These are phyloP conservation scores for Ophion slaviceki DNA, from an alignment of 2,888 invertebrate species.

Conservation along the genomic window DNA sequence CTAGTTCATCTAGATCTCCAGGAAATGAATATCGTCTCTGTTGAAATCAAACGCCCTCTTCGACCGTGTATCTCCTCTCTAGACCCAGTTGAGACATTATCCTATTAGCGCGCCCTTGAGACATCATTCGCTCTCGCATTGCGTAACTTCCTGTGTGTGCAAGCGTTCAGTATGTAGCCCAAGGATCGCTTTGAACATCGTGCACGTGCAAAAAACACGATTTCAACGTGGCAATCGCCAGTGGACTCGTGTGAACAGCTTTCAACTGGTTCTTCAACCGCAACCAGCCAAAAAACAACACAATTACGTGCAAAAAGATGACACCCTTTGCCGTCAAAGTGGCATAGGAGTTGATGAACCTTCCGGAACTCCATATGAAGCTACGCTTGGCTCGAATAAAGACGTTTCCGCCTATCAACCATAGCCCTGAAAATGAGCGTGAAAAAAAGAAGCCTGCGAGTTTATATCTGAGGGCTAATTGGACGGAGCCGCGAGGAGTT, in stretches of 20 bases:
- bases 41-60: constrained; percentile 26
- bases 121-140: constrained; percentile 15
- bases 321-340: constrained; percentile 1
- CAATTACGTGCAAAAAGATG: neutral
- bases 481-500: constrained; percentile 42
- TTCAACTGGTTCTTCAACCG: constrained; percentile 7
- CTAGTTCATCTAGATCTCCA: neutral
- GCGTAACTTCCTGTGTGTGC: constrained; percentile 21
- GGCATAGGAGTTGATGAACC: constrained; percentile 5
- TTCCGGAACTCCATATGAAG: neutral
- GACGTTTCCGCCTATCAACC: constrained; percentile 8
- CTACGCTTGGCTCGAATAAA: neutral
- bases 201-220: constrained; percentile 1
- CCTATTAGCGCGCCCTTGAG: constrained; percentile 3
- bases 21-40: constrained; percentile 25
- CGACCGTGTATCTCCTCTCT: no score
- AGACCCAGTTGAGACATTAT: constrained; percentile 47
- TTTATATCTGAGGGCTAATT: constrained; percentile 15
- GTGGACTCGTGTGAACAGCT: constrained; percentile 20
- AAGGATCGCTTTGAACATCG: constrained; percentile 4
- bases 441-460: neutral
- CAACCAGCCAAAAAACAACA: constrained; percentile 1
- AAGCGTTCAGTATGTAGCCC: neutral
- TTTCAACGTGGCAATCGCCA: constrained; percentile 27
- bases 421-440: constrained; percentile 9